These are phyloP conservation scores for Acrocephalus arundinaceus DNA, from an alignment of 2,113 vertebrate species.

Conservation along the genomic window DNA sequence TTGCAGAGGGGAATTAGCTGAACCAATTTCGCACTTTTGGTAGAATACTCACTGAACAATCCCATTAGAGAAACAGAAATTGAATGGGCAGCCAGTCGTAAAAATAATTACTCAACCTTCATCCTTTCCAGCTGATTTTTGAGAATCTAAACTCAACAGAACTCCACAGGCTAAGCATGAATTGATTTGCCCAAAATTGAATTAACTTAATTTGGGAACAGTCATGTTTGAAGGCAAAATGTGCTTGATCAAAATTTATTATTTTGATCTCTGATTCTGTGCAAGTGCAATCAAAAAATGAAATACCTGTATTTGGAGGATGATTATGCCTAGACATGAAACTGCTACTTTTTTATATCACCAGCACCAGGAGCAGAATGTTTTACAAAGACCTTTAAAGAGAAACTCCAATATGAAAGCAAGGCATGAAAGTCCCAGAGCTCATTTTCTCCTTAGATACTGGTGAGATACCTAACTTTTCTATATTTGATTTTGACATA, in stretches of 20 bases:
- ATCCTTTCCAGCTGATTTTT: conserved; percentile 54
- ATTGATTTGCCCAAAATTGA: conserved; percentile 17
- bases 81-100: conserved; percentile 50
- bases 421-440: neutral
- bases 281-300: neutral
- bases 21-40: neutral
- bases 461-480: neutral
- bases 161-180: conserved; percentile 22
- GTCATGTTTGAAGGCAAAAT: conserved; percentile 25
- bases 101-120: conserved; percentile 58
- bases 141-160: conserved; percentile 2
- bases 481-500: neutral
- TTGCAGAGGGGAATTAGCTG: conserved; percentile 20
- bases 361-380: neutral
- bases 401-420: neutral
- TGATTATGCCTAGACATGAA: neutral
- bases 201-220: conserved; percentile 50
- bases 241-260: conserved; percentile 18
- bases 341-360: neutral
- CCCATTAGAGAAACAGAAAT: conserved; percentile 53
- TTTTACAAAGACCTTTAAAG: neutral
- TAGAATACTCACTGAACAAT: conserved; percentile 25
- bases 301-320: neutral
- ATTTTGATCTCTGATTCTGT: neutral
- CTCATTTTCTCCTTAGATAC: neutral